Conservation (phyloP, 2,797 vertebrate genomes). For the Gila robusta region DNA sequence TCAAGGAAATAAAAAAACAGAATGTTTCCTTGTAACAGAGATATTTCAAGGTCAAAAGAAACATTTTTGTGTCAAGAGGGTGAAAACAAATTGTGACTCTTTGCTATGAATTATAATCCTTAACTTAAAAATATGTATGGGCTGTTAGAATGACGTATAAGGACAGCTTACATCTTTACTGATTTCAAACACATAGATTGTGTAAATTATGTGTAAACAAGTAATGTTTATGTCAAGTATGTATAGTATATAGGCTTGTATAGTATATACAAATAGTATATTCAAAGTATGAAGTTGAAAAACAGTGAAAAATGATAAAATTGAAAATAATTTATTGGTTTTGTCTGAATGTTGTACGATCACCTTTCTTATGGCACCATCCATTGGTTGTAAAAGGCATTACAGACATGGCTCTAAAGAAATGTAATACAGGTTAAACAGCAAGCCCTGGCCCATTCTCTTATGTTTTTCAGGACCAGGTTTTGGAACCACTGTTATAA, state of each 20-base stretch:
- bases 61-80: neutral
- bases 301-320: neutral
- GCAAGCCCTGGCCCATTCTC: neutral
- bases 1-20: neutral
- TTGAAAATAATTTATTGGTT: neutral
- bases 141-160: neutral
- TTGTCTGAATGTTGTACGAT: neutral
- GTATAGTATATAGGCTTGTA: too few species aligned
- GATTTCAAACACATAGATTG: neutral
- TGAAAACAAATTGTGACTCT: neutral
- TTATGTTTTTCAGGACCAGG: neutral
- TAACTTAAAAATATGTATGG: neutral
- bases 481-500: neutral
- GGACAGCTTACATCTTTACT: neutral
- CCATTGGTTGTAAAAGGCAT: conserved; percentile 18
- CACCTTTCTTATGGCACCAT: conserved; percentile 25
- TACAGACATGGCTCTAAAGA: neutral
- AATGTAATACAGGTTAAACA: neutral
- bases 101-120: neutral
- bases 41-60: neutral
- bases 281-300: too few species aligned
- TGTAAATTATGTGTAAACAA: neutral
- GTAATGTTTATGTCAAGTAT: neutral
- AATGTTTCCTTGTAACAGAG: conserved; percentile 1
- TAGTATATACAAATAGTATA: too few species aligned